Conservation (phyloP, 2,797 vertebrate genomes). For the Knipowitschia caucasica region DNA sequence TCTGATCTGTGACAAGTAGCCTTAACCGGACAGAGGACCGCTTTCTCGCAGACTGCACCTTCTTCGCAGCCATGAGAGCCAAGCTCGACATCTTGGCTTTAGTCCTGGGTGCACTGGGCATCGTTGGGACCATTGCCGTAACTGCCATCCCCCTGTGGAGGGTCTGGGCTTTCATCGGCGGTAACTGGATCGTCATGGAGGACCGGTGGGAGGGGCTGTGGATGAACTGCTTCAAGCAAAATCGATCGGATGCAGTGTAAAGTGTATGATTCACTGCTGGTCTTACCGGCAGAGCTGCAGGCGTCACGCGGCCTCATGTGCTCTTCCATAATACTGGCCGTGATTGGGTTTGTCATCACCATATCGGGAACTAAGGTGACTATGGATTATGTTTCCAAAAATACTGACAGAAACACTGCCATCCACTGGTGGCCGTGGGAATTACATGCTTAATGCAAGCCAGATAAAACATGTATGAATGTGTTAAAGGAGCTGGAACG, state of each 20-base stretch:
- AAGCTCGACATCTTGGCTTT: conserved; percentile 73
- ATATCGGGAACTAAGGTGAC: conserved; percentile 72
- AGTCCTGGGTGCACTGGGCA: conserved; percentile 74
- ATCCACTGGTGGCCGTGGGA: too few species aligned
- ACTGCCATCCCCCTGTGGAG: conserved; percentile 85
- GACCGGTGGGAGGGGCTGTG: conserved; percentile 85
- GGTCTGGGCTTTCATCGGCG: conserved; percentile 85
- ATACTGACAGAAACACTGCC: too few species aligned
- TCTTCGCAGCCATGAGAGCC: conserved; percentile 56
- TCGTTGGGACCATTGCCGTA: conserved; percentile 72
- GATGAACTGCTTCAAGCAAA: conserved; percentile 84
- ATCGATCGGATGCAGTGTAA: conserved; percentile 84
- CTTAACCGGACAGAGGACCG: background rate
- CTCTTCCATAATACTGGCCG: conserved; percentile 62
- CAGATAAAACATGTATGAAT: too few species aligned
- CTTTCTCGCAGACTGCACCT: too few species aligned
- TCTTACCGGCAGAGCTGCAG: conserved; percentile 78
- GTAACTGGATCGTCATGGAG: conserved; percentile 85
- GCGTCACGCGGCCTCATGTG: conserved; percentile 82
- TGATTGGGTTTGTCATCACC: conserved; percentile 68
- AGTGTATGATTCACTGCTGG: conserved; percentile 81
- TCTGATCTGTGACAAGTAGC: background rate
- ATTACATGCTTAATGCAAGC: too few species aligned
- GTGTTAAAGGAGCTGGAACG: too few species aligned
- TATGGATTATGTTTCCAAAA: too few species aligned